Base-by-base conservation (phyloP, 2,113 vertebrate genomes). In the Enhydra lutris region DNA sequence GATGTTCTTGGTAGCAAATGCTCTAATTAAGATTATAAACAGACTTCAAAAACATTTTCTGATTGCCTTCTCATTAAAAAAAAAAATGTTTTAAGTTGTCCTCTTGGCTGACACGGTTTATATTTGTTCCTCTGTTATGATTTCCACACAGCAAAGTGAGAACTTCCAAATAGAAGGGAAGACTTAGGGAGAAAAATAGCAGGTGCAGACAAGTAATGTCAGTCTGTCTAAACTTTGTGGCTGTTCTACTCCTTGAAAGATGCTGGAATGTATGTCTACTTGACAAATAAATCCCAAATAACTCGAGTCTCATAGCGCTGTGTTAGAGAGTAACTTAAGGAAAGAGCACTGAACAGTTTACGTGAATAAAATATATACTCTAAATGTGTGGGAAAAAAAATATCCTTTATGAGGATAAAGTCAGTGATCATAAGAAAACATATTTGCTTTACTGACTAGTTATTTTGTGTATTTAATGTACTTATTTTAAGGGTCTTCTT, bases 21-120 rank as follows among this genome's bases (percentile, higher is more conserved):
- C 31, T 79, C 42, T 89, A 94, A 79, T 96, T 80, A 94, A 79
- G 52, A 89, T 94, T 89, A 94, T 69, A 80, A 97, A 78, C 45
- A 97, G n/a, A 82, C 8, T 89, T 96, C 57, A 71, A 39, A 69
- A 89, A 89, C n/a, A 59, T 31, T 96, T 91, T 31, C 36, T 55
- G 24, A 85, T 92, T 94, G 15, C 18, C 24, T 90, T 86, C 73
- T 96, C 57, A 82, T 91, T 57, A 31, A 55, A 89, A 82, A 55
- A 55, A 89, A 73, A 15, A 6, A 1, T 21, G 24, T 73, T 59
- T 89, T 69, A 89, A 97, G 50, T 36, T 73, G 63, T 88, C 59
- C 21, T 36, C 7, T 42, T 65, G n/a, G 26, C 20, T 87, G 69
- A 83, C 63, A 91, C 23, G 14, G 95, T 93, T 93, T 93, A 74